These are phyloP conservation scores for Anastrepha ludens DNA, from an alignment of 1,140 invertebrate species.

Conservation along the genomic window DNA sequence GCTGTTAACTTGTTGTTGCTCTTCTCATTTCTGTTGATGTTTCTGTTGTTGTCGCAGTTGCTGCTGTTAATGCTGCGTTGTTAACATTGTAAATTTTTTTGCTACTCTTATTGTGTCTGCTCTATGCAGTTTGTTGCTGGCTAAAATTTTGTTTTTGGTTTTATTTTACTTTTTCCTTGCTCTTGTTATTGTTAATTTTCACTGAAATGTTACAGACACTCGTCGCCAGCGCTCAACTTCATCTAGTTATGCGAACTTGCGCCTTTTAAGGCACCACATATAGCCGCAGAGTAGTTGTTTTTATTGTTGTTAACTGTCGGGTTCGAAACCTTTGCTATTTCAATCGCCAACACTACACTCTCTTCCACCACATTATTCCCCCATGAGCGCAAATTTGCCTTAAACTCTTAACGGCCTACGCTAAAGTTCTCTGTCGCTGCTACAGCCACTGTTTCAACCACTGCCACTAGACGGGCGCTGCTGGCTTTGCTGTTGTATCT, in stretches of 20 bases:
- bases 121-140: not conserved
- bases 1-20: slow-evolving; percentile 41
- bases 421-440: not conserved
- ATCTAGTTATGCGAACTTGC: slow-evolving; percentile 4
- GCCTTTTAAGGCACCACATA: not conserved
- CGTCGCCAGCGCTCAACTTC: slow-evolving; percentile 22
- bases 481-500: not conserved
- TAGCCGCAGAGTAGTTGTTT: not conserved
- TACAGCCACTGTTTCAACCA: not conserved
- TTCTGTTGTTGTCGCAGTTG: not conserved
- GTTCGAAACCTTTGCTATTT: slow-evolving; percentile 16
- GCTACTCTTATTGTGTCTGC: not conserved
- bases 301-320: slow-evolving; percentile 15
- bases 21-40: not conserved
- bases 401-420: not conserved
- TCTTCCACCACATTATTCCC: not conserved
- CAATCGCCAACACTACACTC: not conserved
- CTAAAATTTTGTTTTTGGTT: not conserved
- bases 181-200: not conserved
- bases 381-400: not conserved
- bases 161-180: not conserved
- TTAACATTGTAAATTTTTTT: slow-evolving; percentile 21
- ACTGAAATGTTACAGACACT: not conserved
- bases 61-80: slow-evolving; percentile 3
- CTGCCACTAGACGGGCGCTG: not conserved